phyloP scores from a whole-genome alignment of 92 coral and sea anemone genomes.

The Montipora capitata region DNA sequence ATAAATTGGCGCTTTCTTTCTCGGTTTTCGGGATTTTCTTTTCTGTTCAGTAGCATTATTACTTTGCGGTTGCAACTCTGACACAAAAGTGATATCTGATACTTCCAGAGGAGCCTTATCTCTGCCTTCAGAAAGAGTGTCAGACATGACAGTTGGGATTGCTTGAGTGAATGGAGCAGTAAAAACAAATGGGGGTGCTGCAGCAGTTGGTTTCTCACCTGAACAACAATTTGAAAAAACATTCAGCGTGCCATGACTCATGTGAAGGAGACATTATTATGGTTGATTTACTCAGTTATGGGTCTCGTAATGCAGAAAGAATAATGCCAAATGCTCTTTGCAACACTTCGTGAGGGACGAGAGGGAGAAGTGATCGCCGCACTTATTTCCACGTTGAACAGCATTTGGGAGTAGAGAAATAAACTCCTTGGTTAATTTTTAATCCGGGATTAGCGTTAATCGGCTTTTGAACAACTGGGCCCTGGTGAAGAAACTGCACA shows the following conservation, averaged over 20 bases:
- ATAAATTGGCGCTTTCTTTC: constrained; percentile 45
- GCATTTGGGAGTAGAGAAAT: no score
- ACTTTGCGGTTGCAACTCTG: constrained; percentile 41
- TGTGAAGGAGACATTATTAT: no score
- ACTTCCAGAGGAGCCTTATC: constrained; percentile 30
- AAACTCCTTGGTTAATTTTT: no score
- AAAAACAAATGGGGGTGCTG: constrained; percentile 88
- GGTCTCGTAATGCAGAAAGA: no score
- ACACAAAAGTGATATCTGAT: constrained; percentile 50
- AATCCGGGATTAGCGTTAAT: no score
- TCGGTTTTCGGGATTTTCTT: constrained; percentile 3
- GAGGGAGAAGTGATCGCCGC: no score
- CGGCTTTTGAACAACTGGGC: no score
- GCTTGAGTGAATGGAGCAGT: constrained; percentile 51
- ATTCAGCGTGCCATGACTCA: not conserved
- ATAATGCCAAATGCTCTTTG: no score
- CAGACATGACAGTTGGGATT: not conserved
- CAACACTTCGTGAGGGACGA: no score
- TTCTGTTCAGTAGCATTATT: constrained; percentile 21
- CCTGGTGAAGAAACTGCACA: no score
- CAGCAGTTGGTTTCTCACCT: constrained; percentile 88
- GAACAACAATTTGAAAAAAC: not conserved
- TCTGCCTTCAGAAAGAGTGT: not conserved
- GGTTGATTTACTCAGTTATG: no score
- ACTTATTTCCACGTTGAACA: no score